phyloP scores from a whole-genome alignment of 1,140 invertebrate species.

The Zaprionus kolodkinae region DNA sequence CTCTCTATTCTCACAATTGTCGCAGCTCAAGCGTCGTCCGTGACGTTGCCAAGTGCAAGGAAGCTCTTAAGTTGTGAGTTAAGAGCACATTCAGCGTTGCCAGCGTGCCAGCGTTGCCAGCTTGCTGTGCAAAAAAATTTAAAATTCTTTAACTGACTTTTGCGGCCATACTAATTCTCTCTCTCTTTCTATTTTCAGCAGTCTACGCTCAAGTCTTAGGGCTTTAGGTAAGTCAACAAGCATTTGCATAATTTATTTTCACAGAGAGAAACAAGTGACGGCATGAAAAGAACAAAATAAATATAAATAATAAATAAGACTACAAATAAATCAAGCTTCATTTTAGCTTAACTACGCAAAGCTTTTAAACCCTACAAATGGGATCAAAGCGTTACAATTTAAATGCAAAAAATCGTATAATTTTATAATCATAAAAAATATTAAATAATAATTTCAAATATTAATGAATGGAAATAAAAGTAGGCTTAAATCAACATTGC shows the following conservation, averaged over 20 bases:
- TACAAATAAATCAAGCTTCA: not conserved
- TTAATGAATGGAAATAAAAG: no score
- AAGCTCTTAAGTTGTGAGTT: conserved; percentile 45
- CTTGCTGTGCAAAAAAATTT: conserved; percentile 17
- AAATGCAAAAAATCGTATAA: not conserved
- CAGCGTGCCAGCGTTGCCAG: conserved; percentile 45
- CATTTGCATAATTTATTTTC: not conserved
- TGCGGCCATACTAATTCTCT: conserved; percentile 8
- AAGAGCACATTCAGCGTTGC: conserved; percentile 49
- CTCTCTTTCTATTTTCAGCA: conserved; percentile 18
- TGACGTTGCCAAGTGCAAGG: conserved; percentile 11
- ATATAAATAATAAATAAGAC: not conserved
- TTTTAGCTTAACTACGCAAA: not conserved
- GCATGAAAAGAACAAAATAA: not conserved
- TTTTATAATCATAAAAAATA: not conserved
- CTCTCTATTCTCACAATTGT: conserved; percentile 19
- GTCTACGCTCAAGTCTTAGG: not conserved
- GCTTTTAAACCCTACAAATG: no score
- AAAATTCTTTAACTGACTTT: conserved; percentile 42
- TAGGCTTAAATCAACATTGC: no score
- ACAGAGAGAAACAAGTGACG: conserved; percentile 60
- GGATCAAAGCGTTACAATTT: not conserved
- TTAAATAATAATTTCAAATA: not conserved
- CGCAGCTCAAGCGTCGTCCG: not conserved
- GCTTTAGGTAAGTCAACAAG: conserved; percentile 42